phyloP scores from a whole-genome alignment of 1,140 invertebrate species.

The Drosophila bocqueti region DNA sequence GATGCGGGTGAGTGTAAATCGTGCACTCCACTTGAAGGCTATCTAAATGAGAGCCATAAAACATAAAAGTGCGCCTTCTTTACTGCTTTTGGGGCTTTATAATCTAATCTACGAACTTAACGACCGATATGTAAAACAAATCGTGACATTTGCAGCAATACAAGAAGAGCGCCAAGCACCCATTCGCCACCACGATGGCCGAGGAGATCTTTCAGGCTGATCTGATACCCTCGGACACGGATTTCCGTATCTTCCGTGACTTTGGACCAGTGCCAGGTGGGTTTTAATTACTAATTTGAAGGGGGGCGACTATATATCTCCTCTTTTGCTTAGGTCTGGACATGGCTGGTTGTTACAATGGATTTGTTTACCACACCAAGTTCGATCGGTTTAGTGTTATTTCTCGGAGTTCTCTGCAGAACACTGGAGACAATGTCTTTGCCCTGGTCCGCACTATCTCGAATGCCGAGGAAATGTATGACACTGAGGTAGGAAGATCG shows the following conservation, averaged over 20 bases:
- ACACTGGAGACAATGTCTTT: slow-evolving; percentile 92
- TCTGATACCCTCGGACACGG: slow-evolving; percentile 94
- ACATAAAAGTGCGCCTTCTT: slow-evolving; percentile 6
- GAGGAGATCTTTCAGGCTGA: slow-evolving; percentile 95
- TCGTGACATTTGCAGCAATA: slow-evolving; percentile 88
- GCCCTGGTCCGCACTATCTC: slow-evolving; percentile 88
- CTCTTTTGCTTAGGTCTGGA: slow-evolving; percentile 87
- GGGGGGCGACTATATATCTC: slow-evolving; percentile 82
- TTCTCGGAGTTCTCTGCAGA: slow-evolving; percentile 91
- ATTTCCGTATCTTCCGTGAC: slow-evolving; percentile 94
- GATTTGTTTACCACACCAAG: slow-evolving; percentile 95
- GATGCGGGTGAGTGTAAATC: slow-evolving; percentile 87
- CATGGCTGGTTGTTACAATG: slow-evolving; percentile 97
- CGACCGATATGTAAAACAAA: slow-evolving; percentile 29
- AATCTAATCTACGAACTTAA: slow-evolving; percentile 15
- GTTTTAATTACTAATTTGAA: slow-evolving; percentile 29
- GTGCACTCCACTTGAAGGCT: slow-evolving; percentile 25
- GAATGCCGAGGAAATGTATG: slow-evolving; percentile 87
- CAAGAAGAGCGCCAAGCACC: slow-evolving; percentile 91
- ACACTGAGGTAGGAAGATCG: slow-evolving; percentile 64
- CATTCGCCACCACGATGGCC: slow-evolving; percentile 92
- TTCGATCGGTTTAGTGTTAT: slow-evolving; percentile 92
- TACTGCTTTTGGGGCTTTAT: not conserved
- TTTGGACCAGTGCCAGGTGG: slow-evolving; percentile 89
- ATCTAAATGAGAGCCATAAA: slow-evolving; percentile 21